Conservation (phyloP, 1,140 invertebrate species). For the Brachionus asplanchnoidis region DNA sequence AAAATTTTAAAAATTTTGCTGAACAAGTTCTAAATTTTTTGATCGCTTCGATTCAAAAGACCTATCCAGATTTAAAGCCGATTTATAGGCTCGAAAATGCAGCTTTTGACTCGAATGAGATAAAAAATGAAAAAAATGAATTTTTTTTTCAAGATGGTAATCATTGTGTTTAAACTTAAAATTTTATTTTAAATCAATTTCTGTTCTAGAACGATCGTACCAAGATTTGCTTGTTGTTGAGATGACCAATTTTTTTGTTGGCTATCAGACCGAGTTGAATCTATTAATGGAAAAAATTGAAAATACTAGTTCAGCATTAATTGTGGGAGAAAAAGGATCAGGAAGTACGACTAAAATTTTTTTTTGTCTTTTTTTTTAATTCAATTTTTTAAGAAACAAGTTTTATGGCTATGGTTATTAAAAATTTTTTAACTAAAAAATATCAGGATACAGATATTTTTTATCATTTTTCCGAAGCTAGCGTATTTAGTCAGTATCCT, state of each 20-base stretch:
- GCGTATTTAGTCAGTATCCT: neutral
- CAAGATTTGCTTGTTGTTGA: conserved; percentile 47
- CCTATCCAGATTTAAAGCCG: conserved; percentile 43
- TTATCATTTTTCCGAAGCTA: neutral
- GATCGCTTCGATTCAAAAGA: conserved; percentile 46
- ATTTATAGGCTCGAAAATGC: neutral
- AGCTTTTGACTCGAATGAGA: conserved; percentile 1
- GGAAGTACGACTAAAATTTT: neutral
- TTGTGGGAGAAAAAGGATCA: neutral
- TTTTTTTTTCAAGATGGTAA: conserved; percentile 4
- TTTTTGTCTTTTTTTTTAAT: neutral
- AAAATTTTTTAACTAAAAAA: neutral
- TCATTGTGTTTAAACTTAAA: neutral
- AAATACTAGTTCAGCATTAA: neutral
- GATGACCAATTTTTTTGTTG: conserved; percentile 47
- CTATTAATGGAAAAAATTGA: conserved; percentile 44
- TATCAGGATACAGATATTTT: neutral
- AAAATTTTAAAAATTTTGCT: conserved; percentile 49
- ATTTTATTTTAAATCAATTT: neutral
- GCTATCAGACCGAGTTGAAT: conserved; percentile 46
- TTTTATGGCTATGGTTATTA: neutral
- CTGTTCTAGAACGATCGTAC: conserved; percentile 44
- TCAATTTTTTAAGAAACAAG: neutral
- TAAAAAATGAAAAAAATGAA: neutral
- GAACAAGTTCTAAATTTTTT: conserved; percentile 48